These are phyloP conservation scores for Cathartes aura DNA, from an alignment of 2,113 vertebrate genomes.

Conservation along the genomic window DNA sequence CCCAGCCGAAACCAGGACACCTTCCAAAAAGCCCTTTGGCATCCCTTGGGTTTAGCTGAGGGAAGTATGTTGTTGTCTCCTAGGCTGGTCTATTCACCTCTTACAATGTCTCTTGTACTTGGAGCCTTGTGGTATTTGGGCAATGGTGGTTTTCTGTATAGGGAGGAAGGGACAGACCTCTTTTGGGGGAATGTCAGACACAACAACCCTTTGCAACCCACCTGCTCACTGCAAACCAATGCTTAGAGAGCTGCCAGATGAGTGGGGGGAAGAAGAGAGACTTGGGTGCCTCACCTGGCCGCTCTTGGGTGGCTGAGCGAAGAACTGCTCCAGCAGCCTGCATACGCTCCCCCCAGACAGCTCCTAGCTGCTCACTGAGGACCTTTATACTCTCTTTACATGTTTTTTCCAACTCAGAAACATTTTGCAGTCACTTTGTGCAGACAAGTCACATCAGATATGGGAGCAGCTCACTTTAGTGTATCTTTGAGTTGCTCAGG, in stretches of 20 bases:
- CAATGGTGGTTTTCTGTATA: not conserved
- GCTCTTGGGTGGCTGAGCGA: not conserved
- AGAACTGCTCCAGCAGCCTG: not conserved
- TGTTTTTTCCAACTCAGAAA: not conserved
- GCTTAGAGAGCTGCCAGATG: not conserved
- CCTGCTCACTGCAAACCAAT: not conserved
- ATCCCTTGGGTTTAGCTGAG: not conserved
- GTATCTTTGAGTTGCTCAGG: not conserved
- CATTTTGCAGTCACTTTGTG: not conserved
- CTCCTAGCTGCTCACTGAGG: not conserved
- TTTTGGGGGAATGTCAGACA: not conserved
- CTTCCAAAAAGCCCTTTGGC: not conserved
- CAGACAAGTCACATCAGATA: not conserved
- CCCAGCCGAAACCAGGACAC: too few species aligned
- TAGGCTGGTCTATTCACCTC: not conserved
- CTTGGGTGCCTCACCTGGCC: not conserved
- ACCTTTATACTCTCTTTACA: not conserved
- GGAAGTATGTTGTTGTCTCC: not conserved
- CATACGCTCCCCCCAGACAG: not conserved
- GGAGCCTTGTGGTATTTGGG: rapidly evolving
- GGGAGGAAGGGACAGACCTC: not conserved
- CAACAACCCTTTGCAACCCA: not conserved
- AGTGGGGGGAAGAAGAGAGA: not conserved
- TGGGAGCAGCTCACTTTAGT: not conserved
- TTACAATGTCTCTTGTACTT: not conserved